Percentiles rank a stretch among this genome's conserved stretches.
Conservation (phyloP, 2,888 invertebrate species). For the Melangyna quadrimaculata region DNA sequence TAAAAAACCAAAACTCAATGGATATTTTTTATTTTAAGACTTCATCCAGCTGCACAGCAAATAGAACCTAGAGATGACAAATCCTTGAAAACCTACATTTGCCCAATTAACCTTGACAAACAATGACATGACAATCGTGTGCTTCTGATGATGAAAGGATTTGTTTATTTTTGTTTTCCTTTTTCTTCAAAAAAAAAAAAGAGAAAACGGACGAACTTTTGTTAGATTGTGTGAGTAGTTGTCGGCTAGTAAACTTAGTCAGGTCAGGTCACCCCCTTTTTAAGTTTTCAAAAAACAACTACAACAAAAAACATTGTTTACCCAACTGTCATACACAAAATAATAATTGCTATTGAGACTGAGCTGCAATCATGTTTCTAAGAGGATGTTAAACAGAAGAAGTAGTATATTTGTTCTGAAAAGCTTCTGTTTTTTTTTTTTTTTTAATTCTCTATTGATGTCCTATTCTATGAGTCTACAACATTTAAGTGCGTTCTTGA, state of each 20-base stretch:
- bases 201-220: neutral
- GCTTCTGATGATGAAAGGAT: constrained; percentile 1
- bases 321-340: neutral
- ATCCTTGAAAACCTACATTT: constrained; percentile 26
- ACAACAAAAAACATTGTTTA: neutral
- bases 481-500: constrained; percentile 24
- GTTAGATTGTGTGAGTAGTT: neutral
- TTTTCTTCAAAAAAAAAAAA: neutral
- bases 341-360: constrained; percentile 46
- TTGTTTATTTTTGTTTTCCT: neutral
- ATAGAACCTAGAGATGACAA: neutral
- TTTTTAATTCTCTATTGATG: neutral
- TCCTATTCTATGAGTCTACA: constrained; percentile 11
- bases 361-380: neutral
- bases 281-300: constrained; percentile 9
- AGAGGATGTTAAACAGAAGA: constrained; percentile 54
- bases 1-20: constrained; percentile 21
- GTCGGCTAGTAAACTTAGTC: neutral
- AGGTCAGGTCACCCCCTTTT: constrained; percentile 57
- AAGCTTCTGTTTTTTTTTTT: neutral
- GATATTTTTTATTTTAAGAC: neutral
- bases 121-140: constrained; percentile 37
- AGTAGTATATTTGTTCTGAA: neutral
- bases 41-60: neutral
- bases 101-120: constrained; percentile 69